Evolutionary conservation across 2,888 invertebrate species (phyloP).

Genomic region (Phengaris arion): DNA sequence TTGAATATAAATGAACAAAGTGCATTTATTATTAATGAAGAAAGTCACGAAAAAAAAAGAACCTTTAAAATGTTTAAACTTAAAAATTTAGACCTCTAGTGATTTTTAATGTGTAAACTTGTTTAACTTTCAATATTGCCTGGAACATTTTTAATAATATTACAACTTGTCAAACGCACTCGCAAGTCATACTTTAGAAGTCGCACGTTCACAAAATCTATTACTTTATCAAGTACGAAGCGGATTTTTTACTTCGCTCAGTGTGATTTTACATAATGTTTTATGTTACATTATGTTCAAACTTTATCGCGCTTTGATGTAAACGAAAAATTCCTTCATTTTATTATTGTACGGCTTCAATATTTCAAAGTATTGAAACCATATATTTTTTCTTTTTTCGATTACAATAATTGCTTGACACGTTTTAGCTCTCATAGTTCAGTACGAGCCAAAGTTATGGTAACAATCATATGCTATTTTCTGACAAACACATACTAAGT

Average conservation of each 20-base stretch:
- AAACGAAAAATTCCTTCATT: neutral
- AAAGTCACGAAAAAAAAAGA: too few relatives aligned
- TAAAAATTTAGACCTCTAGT: too few relatives aligned
- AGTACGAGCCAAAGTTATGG: too few relatives aligned
- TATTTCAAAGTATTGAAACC: too few relatives aligned
- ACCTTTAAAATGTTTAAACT: too few relatives aligned
- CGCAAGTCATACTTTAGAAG: constrained; percentile 53
- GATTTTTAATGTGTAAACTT: neutral
- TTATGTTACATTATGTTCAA: constrained; percentile 42
- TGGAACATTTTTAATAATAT: constrained; percentile 55
- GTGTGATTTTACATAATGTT: constrained; percentile 40
- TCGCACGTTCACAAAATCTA: constrained; percentile 50
- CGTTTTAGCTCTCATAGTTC: too few relatives aligned
- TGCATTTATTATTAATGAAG: too few relatives aligned
- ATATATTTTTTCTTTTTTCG: too few relatives aligned
- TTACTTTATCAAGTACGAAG: constrained; percentile 63
- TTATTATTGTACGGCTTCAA: neutral
- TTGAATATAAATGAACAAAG: too few relatives aligned
- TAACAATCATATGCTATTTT: neutral
- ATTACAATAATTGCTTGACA: too few relatives aligned
- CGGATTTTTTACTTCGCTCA: constrained; percentile 46
- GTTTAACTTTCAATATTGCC: neutral
- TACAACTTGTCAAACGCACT: constrained; percentile 61
- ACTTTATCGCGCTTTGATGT: constrained; percentile 39
- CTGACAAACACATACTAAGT: neutral